These are phyloP conservation scores for Sepioteuthis lessoniana DNA, from an alignment of 2,888 invertebrate species.

Conservation along the genomic window DNA sequence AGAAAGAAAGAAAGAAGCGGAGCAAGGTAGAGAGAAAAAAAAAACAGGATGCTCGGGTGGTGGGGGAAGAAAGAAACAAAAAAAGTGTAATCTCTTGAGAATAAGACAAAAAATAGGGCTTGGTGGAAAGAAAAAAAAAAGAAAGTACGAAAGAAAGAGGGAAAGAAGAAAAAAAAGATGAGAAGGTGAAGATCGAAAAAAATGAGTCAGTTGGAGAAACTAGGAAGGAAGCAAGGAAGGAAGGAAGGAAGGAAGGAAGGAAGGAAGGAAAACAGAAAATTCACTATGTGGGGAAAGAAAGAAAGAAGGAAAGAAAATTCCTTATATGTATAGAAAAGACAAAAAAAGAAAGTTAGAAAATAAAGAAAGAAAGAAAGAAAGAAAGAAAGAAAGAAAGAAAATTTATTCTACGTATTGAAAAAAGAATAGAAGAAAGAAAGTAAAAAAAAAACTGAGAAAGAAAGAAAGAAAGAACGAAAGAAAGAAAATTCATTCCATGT, in stretches of 20 bases:
- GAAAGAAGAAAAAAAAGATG: background rate
- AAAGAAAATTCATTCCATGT: too few relatives aligned
- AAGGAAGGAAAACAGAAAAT: background rate
- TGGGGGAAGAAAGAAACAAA: too few relatives aligned
- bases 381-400: background rate
- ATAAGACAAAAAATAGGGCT: background rate
- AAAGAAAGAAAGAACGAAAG: too few relatives aligned
- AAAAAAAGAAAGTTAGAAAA: background rate
- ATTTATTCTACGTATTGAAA: background rate
- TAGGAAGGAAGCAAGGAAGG: background rate
- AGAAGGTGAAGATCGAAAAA: background rate
- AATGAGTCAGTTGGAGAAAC: background rate
- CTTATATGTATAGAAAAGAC: background rate
- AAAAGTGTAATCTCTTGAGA: background rate
- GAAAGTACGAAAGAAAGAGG: background rate
- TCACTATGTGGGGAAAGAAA: background rate
- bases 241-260: too few relatives aligned
- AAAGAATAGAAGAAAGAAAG: background rate
- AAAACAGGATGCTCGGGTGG: too few relatives aligned
- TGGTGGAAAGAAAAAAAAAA: background rate
- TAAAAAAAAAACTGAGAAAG: too few relatives aligned
- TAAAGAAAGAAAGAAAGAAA: background rate
- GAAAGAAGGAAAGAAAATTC: background rate
- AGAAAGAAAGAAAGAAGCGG: background rate
- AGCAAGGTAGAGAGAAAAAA: background rate